Percentiles rank a stretch among this genome's conserved stretches.
Conservation (phyloP, 2,797 vertebrate species). For the Kryptolebias ocellatus region DNA sequence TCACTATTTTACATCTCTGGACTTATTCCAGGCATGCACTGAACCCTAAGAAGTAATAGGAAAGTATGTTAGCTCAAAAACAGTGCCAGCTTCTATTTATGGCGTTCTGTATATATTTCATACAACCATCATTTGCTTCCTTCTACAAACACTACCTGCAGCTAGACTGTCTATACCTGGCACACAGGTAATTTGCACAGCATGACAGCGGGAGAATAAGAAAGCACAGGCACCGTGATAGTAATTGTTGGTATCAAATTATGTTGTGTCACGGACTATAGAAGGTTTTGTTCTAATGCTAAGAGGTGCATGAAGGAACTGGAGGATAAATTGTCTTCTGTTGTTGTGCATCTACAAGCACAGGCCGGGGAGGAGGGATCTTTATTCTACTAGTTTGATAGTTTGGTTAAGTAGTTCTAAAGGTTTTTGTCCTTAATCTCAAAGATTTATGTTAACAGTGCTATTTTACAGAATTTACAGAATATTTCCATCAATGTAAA, state of each 20-base stretch:
- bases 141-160: too few relatives aligned
- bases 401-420: background rate
- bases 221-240: background rate
- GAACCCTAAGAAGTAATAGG: too few relatives aligned
- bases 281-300: background rate
- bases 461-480: too few relatives aligned
- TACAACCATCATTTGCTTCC: too few relatives aligned
- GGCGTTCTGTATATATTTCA: too few relatives aligned
- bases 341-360: background rate
- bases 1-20: too few relatives aligned
- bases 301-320: background rate
- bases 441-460: too few relatives aligned
- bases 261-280: background rate
- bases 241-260: slow-evolving; percentile 1
- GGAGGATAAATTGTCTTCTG: background rate
- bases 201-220: background rate
- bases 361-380: background rate
- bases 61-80: too few relatives aligned
- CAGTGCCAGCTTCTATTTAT: too few relatives aligned
- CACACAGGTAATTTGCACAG: background rate
- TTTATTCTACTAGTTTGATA: background rate
- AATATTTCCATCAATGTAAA: too few relatives aligned
- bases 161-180: background rate
- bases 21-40: too few relatives aligned
- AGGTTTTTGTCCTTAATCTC: background rate